phyloP scores from a whole-genome alignment of 2,797 vertebrate species.

The Artibeus lituratus region DNA sequence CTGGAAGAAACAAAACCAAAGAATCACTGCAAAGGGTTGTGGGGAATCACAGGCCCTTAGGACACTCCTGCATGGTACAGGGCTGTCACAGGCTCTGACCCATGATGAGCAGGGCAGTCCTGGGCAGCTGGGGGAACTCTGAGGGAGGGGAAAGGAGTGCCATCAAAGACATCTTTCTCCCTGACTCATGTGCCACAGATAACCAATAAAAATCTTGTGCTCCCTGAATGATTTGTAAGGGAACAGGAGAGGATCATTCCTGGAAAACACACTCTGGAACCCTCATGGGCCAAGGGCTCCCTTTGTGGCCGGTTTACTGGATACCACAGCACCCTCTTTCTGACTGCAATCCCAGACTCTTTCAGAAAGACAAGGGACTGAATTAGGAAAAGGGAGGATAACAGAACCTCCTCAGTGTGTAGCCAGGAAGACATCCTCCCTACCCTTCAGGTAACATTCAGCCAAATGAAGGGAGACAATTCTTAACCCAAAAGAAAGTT shows the following conservation, averaged over 20 bases:
- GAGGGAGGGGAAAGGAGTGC: too few relatives aligned
- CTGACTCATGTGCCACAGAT: too few relatives aligned
- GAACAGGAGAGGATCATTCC: neutral
- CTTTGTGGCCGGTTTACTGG: accelerated
- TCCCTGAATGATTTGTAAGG: neutral
- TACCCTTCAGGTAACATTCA: neutral
- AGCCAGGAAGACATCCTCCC: neutral
- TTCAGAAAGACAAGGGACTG: neutral
- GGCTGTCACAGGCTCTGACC: neutral
- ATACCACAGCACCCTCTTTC: neutral
- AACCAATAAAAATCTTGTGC: neutral
- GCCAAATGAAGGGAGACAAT: neutral
- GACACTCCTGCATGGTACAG: too few relatives aligned
- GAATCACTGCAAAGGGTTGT: neutral
- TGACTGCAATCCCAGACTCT: neutral
- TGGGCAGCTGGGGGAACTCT: neutral
- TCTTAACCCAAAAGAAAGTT: neutral
- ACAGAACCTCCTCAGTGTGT: neutral
- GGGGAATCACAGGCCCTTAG: neutral
- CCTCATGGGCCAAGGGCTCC: neutral
- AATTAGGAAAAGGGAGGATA: neutral
- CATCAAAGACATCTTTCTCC: neutral
- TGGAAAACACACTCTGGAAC: neutral
- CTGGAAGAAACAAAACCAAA: neutral
- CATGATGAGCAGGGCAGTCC: neutral